These are phyloP conservation scores for Empidonax alnorum DNA, from an alignment of 2,113 vertebrate species.

Conservation along the genomic window DNA sequence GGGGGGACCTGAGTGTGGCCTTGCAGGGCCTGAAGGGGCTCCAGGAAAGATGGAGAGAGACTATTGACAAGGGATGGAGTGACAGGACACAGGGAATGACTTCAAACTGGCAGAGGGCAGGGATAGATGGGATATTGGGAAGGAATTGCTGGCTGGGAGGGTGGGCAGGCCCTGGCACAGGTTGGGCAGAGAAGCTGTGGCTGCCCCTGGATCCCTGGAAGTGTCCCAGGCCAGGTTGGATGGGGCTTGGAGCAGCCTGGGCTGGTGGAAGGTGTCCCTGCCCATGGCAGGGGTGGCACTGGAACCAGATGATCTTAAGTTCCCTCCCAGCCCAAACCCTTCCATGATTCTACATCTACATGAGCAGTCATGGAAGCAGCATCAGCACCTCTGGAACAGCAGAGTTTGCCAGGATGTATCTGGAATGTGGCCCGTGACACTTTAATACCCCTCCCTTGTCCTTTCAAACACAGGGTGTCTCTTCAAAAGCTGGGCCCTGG, in stretches of 20 bases:
- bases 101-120: background rate
- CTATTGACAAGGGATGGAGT: background rate
- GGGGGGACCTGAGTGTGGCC: background rate
- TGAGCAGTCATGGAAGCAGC: background rate
- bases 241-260: background rate
- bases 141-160: fast-evolving
- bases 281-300: background rate
- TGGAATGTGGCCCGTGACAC: background rate
- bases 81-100: background rate
- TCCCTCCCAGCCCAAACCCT: background rate
- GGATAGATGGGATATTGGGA: background rate
- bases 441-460: background rate
- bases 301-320: background rate
- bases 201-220: background rate
- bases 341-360: background rate
- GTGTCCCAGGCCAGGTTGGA: background rate
- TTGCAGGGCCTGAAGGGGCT: too few relatives aligned
- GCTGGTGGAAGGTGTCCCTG: background rate
- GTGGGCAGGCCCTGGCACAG: background rate
- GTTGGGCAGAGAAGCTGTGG: background rate
- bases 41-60: too few relatives aligned
- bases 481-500: background rate
- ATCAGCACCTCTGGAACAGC: background rate
- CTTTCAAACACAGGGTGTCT: background rate
- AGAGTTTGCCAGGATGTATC: background rate